These are phyloP conservation scores for Crepidodera aurea DNA, from an alignment of 2,888 invertebrate genomes.

Conservation along the genomic window DNA sequence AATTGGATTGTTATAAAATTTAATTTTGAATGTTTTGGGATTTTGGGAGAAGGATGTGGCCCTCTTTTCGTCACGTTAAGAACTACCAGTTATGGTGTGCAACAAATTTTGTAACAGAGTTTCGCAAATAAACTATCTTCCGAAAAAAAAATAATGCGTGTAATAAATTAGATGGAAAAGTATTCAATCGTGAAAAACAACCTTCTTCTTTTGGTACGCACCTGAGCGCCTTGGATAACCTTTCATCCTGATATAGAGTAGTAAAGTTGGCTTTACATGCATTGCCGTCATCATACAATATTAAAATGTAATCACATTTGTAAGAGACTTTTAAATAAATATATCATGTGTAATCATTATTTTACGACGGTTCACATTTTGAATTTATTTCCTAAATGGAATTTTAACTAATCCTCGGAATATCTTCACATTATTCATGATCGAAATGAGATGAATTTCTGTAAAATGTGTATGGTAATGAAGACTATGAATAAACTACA, in stretches of 20 bases:
- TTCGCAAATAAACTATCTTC: too few species aligned
- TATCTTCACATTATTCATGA: slow-evolving; percentile 27
- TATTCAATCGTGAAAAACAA: too few species aligned
- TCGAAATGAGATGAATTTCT: slow-evolving; percentile 10
- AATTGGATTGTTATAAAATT: too few species aligned
- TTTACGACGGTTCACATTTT: slow-evolving; percentile 32
- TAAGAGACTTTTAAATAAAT: slow-evolving; percentile 54
- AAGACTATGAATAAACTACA: slow-evolving; percentile 8
- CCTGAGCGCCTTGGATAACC: slow-evolving; percentile 30
- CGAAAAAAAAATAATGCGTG: too few species aligned
- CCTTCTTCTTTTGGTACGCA: slow-evolving; percentile 7
- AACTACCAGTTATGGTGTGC: too few species aligned
- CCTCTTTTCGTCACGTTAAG: too few species aligned
- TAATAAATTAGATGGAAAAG: too few species aligned
- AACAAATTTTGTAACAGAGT: too few species aligned
- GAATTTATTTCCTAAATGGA: slow-evolving; percentile 45
- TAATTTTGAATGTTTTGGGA: too few species aligned
- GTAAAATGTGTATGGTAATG: slow-evolving; percentile 6
- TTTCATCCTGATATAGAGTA: slow-evolving; percentile 49
- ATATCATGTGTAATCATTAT: slow-evolving; percentile 45
- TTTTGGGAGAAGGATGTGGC: too few species aligned
- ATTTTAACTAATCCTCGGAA: slow-evolving; percentile 46
- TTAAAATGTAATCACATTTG: slow-evolving; percentile 60
- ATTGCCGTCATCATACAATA: slow-evolving; percentile 54
- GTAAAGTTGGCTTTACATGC: slow-evolving; percentile 53